Evolutionary conservation across 2,113 vertebrate species (phyloP).

Genomic region (Malurus cyaneus): DNA sequence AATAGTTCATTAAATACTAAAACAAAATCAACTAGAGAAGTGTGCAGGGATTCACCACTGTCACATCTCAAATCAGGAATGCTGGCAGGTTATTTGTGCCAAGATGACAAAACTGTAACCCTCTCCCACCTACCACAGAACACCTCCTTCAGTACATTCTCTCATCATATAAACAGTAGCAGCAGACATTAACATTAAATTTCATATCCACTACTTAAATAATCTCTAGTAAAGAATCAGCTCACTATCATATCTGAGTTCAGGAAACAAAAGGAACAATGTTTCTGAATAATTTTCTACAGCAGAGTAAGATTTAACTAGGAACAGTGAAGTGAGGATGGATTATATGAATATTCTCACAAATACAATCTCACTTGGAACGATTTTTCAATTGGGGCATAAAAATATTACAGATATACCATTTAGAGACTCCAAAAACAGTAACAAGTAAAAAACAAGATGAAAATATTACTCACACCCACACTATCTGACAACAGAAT

Average conservation of each 20-base stretch:
- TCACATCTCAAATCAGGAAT: not conserved
- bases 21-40: not conserved
- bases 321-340: not conserved
- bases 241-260: not conserved
- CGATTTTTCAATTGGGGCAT: not conserved
- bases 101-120: not conserved
- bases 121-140: fast-evolving
- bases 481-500: not conserved
- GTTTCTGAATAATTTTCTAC: not conserved
- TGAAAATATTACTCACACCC: not conserved
- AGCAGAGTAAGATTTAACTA: not conserved
- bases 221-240: not conserved
- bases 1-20: not conserved
- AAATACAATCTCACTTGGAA: not conserved
- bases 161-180: not conserved
- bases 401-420: not conserved
- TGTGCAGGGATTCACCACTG: not conserved
- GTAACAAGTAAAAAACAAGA: not conserved
- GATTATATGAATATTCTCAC: not conserved
- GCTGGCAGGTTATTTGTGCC: not conserved
- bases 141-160: not conserved
- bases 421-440: not conserved
- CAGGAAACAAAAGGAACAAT: not conserved
- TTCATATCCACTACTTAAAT: not conserved
- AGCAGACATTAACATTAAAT: not conserved